Percentiles rank a stretch among this genome's conserved stretches.
Evolutionary conservation across 1,140 invertebrate genomes (phyloP).

Genomic region (Chironomus tepperi): DNA sequence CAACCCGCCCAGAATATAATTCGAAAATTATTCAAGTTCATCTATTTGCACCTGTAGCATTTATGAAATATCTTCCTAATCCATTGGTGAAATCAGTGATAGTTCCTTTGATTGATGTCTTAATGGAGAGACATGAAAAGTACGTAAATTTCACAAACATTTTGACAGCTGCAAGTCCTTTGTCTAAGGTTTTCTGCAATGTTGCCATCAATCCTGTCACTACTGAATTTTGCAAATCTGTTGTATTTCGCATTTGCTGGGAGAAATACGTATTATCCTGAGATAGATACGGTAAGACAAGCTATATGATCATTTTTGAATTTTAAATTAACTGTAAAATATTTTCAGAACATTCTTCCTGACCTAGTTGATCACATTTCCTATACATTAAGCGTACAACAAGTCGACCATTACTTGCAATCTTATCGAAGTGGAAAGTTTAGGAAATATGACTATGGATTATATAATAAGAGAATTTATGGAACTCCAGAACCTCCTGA

Average conservation of each 20-base stretch:
- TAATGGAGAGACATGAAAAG: too few species aligned
- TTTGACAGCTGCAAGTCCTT: too few species aligned
- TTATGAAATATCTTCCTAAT: constrained; percentile 27
- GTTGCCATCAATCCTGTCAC: too few species aligned
- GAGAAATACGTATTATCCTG: not conserved
- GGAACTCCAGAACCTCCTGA: constrained; percentile 42
- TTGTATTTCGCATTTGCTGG: too few species aligned
- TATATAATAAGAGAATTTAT: constrained; percentile 43
- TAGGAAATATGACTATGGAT: constrained; percentile 41
- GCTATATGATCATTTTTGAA: not conserved
- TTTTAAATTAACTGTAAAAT: not conserved
- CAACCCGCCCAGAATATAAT: constrained; percentile 52
- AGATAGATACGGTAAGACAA: not conserved
- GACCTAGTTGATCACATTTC: not conserved
- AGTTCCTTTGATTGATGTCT: too few species aligned
- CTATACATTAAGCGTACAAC: constrained; percentile 32
- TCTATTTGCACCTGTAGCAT: constrained; percentile 50
- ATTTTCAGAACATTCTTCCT: not conserved
- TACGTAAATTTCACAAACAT: too few species aligned
- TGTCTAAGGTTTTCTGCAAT: too few species aligned
- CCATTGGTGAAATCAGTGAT: too few species aligned
- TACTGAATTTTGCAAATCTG: too few species aligned
- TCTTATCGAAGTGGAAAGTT: constrained; percentile 35
- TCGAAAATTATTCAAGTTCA: constrained; percentile 44
- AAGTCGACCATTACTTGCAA: constrained; percentile 43